These are phyloP conservation scores for Amitus sp. DNA, from an alignment of 2,888 invertebrate genomes.

Conservation along the genomic window DNA sequence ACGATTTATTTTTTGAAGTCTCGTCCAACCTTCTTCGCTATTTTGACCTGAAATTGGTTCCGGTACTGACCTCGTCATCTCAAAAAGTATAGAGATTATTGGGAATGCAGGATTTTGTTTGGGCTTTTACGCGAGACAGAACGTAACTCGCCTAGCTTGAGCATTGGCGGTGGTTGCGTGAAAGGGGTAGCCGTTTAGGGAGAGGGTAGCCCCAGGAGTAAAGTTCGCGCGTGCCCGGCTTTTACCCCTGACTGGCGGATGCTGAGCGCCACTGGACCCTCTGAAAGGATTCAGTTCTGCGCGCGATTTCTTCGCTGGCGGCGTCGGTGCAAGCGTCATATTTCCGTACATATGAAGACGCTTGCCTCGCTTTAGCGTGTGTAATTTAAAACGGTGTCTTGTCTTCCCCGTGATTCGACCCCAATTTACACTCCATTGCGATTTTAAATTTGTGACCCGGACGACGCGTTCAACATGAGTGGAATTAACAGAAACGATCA, in stretches of 20 bases:
- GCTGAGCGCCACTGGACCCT: conserved; percentile 62
- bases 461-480: conserved; percentile 42
- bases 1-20: too few species aligned
- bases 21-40: too few species aligned
- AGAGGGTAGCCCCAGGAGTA: conserved; percentile 47
- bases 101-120: conserved; percentile 6
- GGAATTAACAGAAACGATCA: conserved; percentile 57
- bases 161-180: conserved; percentile 35
- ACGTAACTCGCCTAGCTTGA: conserved; percentile 25
- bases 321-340: conserved; percentile 48
- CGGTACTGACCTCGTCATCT: neutral
- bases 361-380: conserved; percentile 18
- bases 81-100: conserved; percentile 17
- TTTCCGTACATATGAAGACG: conserved; percentile 21
- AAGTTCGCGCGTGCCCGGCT: conserved; percentile 62
- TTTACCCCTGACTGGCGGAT: conserved; percentile 55
- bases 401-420: conserved; percentile 3
- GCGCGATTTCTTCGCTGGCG: conserved; percentile 61
- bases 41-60: too few species aligned
- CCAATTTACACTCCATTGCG: conserved; percentile 23
- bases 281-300: conserved; percentile 62
- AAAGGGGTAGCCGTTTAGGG: conserved; percentile 37
- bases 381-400: conserved; percentile 14
- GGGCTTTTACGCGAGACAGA: conserved; percentile 40
- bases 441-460: conserved; percentile 38